phyloP scores from a whole-genome alignment of 1,140 invertebrate species.

The Aphidius ervi region DNA sequence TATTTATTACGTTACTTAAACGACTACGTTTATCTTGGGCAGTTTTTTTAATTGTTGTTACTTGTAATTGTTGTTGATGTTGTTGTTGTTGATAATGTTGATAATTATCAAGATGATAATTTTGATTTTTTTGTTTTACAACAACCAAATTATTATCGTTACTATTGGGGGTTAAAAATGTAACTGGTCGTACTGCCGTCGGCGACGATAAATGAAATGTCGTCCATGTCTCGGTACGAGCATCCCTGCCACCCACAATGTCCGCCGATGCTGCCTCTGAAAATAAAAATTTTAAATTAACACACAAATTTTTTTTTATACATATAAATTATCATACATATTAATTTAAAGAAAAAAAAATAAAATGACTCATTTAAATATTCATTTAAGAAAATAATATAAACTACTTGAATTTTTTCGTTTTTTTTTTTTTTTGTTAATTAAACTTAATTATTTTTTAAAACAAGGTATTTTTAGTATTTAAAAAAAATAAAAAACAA shows the following conservation, averaged over 20 bases:
- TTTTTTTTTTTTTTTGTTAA: no score
- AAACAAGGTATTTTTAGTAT: neutral
- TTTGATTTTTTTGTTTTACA: neutral
- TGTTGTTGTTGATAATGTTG: neutral
- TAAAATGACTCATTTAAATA: no score
- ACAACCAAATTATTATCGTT: no score
- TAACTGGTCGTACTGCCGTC: slow-evolving; percentile 13
- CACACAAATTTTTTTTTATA: no score
- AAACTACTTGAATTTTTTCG: slow-evolving; percentile 11
- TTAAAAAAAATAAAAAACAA: neutral
- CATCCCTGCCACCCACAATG: slow-evolving; percentile 38
- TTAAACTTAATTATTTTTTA: neutral
- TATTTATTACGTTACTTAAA: slow-evolving; percentile 50
- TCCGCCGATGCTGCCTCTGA: slow-evolving; percentile 42
- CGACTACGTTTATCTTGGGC: slow-evolving; percentile 48
- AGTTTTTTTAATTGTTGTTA: slow-evolving; percentile 32
- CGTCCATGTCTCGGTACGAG: slow-evolving; percentile 29
- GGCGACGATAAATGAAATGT: slow-evolving; percentile 24
- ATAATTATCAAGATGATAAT: slow-evolving; percentile 1
- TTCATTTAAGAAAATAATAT: neutral
- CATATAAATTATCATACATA: no score
- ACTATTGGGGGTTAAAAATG: no score
- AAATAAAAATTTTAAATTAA: slow-evolving; percentile 12
- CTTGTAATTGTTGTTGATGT: slow-evolving; percentile 4
- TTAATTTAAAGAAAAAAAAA: neutral